phyloP scores from a whole-genome alignment of 2,113 vertebrate species.

The Butorides virescens region DNA sequence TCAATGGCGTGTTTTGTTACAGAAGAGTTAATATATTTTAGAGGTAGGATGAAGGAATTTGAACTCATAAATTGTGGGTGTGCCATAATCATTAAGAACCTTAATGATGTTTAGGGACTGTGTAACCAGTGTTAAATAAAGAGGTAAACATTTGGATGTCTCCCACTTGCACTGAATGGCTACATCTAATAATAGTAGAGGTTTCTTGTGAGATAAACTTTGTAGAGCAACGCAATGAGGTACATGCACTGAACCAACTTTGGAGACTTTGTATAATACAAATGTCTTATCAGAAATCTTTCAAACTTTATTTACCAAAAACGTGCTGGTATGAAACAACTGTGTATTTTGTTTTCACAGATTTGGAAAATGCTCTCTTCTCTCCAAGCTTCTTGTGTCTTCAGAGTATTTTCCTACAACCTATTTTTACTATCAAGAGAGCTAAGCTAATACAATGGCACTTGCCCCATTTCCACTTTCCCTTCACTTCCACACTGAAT shows the following conservation, averaged over 20 bases:
- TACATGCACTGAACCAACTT: background rate
- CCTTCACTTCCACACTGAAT: background rate
- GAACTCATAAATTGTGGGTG: background rate
- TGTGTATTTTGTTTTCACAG: background rate
- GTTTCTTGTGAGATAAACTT: background rate
- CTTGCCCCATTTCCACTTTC: background rate
- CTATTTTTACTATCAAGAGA: background rate
- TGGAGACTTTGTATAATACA: background rate
- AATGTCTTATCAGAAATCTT: background rate
- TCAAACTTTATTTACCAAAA: background rate
- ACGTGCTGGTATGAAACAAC: background rate
- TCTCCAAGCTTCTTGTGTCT: background rate
- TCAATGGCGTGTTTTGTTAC: background rate
- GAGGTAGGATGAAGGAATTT: background rate
- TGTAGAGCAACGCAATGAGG: background rate
- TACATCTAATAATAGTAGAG: background rate
- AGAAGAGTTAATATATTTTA: background rate
- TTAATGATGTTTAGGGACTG: background rate
- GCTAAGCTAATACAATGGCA: fast-evolving
- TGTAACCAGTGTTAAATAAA: background rate
- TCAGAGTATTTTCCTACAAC: background rate
- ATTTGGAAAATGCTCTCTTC: background rate
- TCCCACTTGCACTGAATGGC: background rate
- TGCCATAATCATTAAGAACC: background rate
- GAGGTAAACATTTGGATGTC: background rate